These are phyloP conservation scores for Aurelia aurita DNA, from an alignment of 30 jellyfish, hydroid and myxozoan species.

Conservation along the genomic window DNA sequence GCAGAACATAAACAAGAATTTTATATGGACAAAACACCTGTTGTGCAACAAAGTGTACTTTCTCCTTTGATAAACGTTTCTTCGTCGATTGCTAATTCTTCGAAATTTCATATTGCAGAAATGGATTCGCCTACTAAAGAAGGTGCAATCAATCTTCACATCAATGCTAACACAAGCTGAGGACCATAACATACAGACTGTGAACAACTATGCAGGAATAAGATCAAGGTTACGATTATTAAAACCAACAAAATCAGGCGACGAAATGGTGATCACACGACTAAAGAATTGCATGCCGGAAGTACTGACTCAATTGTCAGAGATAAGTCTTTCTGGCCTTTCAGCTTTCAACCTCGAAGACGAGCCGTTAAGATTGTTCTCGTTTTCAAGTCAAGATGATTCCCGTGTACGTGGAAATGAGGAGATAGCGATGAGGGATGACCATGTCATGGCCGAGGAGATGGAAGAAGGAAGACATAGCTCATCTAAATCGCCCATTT, in stretches of 20 bases:
- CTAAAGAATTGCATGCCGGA: conserved; percentile 14
- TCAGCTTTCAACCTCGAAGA: conserved; percentile 3
- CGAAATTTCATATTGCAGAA: conserved; percentile 10
- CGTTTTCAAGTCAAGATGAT: conserved; percentile 34
- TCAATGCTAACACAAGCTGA: conserved; percentile 33
- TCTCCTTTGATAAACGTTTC: too few species aligned
- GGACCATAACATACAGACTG: neutral
- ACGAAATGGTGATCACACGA: neutral
- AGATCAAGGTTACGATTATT: neutral
- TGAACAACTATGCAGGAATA: neutral
- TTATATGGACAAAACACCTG: too few species aligned
- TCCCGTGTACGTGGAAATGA: too few species aligned
- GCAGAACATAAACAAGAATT: too few species aligned
- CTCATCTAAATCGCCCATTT: neutral
- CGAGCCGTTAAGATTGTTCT: neutral
- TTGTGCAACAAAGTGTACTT: too few species aligned
- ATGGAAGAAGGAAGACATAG: neutral
- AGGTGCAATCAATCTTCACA: conserved; percentile 28
- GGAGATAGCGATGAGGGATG: too few species aligned
- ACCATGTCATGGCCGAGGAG: too few species aligned
- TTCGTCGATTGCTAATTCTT: too few species aligned
- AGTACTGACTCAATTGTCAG: conserved; percentile 1
- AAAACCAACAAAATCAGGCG: neutral
- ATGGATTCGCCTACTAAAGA: conserved; percentile 27
- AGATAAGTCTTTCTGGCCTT: conserved; percentile 5